Evolutionary conservation across 2,888 invertebrate species (phyloP).

Genomic region (Pogonocherus hispidulus): DNA sequence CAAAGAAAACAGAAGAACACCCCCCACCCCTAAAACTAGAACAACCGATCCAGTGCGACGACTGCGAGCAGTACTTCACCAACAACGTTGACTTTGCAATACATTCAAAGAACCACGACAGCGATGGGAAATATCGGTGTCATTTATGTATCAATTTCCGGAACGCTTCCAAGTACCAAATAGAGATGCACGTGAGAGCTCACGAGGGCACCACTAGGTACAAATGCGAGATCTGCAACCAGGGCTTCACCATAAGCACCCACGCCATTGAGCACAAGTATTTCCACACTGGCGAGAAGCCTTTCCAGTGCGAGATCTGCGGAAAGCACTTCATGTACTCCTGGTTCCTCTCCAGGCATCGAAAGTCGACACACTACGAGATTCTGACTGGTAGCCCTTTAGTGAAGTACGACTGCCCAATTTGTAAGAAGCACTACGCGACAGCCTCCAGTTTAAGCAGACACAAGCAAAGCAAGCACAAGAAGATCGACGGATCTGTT

Average conservation of each 20-base stretch:
- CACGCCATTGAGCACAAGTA: conserved; percentile 59
- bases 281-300: conserved; percentile 70
- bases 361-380: conserved; percentile 70
- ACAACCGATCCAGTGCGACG: conserved; percentile 62
- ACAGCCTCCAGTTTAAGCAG: conserved; percentile 60
- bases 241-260: conserved; percentile 52
- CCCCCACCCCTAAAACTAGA: conserved; percentile 50
- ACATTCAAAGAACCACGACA: conserved; percentile 51
- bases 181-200: conserved; percentile 49
- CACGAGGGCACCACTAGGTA: conserved; percentile 54
- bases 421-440: conserved; percentile 65
- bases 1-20: conserved; percentile 27
- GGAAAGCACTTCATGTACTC: conserved; percentile 71
- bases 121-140: conserved; percentile 50
- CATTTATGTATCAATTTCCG: conserved; percentile 48
- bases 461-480: conserved; percentile 60
- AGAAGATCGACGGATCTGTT: conserved; percentile 68
- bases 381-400: conserved; percentile 61
- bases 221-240: conserved; percentile 58
- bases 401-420: conserved; percentile 64
- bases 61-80: conserved; percentile 61
- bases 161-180: conserved; percentile 45
- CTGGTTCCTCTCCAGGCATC: conserved; percentile 71
- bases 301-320: conserved; percentile 54
- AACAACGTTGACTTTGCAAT: conserved; percentile 54